These are phyloP conservation scores for Hyperoplus lanceolatus DNA, from an alignment of 2,797 vertebrate genomes.

Conservation along the genomic window DNA sequence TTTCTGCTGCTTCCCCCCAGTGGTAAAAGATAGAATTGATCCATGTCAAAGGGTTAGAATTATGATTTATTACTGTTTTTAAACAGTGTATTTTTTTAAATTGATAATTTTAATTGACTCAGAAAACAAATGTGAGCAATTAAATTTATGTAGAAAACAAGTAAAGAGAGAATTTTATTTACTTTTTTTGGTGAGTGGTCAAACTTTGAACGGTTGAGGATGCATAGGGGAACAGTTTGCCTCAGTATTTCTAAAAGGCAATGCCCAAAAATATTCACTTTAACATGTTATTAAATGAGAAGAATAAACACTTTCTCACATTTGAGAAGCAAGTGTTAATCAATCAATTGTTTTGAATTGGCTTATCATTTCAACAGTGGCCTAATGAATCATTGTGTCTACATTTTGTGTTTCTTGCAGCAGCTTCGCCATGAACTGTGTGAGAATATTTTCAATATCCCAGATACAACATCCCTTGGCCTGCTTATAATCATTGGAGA, in stretches of 20 bases:
- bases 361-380: not conserved
- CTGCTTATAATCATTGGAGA: constrained; percentile 25
- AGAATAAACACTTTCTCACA: not conserved
- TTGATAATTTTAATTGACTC: not conserved
- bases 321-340: not conserved
- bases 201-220: too few species aligned
- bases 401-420: constrained; percentile 10
- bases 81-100: too few species aligned
- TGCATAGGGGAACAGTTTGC: not conserved
- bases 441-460: constrained; percentile 39
- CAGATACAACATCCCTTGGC: constrained; percentile 29
- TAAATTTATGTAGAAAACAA: too few species aligned
- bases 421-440: constrained; percentile 41
- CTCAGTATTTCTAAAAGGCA: not conserved
- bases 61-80: too few species aligned
- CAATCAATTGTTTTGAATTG: not conserved
- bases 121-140: too few species aligned
- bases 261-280: not conserved
- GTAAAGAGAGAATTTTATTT: too few species aligned
- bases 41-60: too few species aligned
- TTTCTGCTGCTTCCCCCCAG: not conserved
- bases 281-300: not conserved
- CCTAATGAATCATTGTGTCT: not conserved
- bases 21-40: not conserved
- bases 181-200: too few species aligned